A percentile compares a stretch with the other conserved stretches of the same genome.
Conservation (phyloP, 1,140 invertebrate species). For the Drosophila bifasciata region DNA sequence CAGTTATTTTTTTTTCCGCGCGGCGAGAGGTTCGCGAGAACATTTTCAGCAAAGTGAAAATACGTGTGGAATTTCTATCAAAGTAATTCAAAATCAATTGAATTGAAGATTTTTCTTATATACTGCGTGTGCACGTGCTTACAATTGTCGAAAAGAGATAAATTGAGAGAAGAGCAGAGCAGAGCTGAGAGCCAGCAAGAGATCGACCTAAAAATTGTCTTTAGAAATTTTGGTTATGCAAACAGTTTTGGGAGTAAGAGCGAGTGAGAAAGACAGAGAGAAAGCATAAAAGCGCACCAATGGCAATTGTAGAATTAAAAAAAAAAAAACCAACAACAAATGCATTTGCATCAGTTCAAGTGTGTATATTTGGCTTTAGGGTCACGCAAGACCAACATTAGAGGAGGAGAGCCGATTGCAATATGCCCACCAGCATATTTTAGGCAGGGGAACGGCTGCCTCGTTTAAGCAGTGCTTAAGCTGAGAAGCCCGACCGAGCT, state of each 20-base stretch:
- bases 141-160: no score
- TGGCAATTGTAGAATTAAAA: slow-evolving; percentile 21
- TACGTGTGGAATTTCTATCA: slow-evolving; percentile 2
- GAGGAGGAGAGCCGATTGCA: no score
- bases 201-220: slow-evolving; percentile 20
- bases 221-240: slow-evolving; percentile 69
- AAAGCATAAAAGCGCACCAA: slow-evolving; percentile 4
- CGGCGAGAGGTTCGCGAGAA: slow-evolving; percentile 41
- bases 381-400: no score
- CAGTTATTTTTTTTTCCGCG: slow-evolving; percentile 37
- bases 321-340: no score
- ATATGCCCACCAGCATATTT: no score
- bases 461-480: slow-evolving; percentile 11
- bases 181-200: not conserved
- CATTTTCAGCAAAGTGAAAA: slow-evolving; percentile 24
- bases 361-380: no score
- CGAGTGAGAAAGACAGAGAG: slow-evolving; percentile 7
- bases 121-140: slow-evolving; percentile 23
- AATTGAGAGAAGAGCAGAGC: no score
- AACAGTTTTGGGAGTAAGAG: slow-evolving; percentile 47
- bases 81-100: slow-evolving; percentile 68
- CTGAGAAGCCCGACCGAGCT: not conserved
- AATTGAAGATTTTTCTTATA: slow-evolving; percentile 29
- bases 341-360: no score
- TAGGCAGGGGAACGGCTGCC: not conserved